Base-by-base conservation (phyloP, 2,888 invertebrate species). In the Piscicola geometra region DNA sequence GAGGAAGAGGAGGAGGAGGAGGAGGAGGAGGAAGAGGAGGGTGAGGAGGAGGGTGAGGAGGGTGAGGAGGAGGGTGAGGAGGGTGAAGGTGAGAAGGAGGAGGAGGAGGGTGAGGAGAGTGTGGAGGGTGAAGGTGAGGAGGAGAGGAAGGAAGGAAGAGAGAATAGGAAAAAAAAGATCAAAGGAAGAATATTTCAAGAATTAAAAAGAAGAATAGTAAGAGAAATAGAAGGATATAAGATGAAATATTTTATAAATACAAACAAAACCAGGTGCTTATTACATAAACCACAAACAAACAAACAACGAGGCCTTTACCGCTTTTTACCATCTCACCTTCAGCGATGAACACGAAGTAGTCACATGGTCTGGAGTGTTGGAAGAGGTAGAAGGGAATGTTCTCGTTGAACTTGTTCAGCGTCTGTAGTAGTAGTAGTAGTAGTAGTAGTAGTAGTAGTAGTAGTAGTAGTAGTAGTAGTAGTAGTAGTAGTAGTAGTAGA, bases 311-410 rank as follows among this genome's bases (percentile, higher is more conserved):
- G n/a, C n/a, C n/a, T n/a, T n/a, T n/a, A n/a, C n/a, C n/a, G n/a
- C n/a, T n/a, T n/a, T n/a, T n/a, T n/a, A n/a, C n/a, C n/a, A n/a
- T n/a, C n/a, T n/a, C n/a, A 56, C 72, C 77, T 33, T 77, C 72
- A 33, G 77, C 77, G 25, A 78, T 73, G 50, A 78, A 64, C 25
- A 77, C 60, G 75, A 78, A 78, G 76, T 76, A 78, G 73, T 78
- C 78, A 35, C 73, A 67, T 21, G 56, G 67, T n/a, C 36, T 47
- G 9, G 56, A 52, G 64, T 60, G 64, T 64, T 64, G 64, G 73
- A 60, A 64, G 56, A 73, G 73, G 36, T 1, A 25, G 35, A 36
- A 41, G 21, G 71, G 52, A 0, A 30, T 12, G n/a, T 73, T 35
- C 25, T 36, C 60, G 35, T 5, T 15, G n/a, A 25, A 56, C 25